Percentiles rank a stretch among this genome's conserved stretches.
phyloP scores from a whole-genome alignment of 2,888 invertebrate genomes.

The Euproctis similis region DNA sequence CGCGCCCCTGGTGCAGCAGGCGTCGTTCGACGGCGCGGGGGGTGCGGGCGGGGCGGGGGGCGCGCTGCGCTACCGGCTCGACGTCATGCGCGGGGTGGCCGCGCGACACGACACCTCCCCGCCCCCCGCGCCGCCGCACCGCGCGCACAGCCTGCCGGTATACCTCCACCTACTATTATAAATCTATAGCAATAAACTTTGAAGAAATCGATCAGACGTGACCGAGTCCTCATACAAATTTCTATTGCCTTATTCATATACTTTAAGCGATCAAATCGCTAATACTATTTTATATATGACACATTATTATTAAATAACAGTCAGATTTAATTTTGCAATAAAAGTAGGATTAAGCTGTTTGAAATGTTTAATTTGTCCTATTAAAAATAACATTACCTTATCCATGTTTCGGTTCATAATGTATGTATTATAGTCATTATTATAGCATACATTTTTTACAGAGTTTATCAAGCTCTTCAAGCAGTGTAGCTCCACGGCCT shows the following conservation, averaged over 20 bases:
- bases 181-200: too few species aligned
- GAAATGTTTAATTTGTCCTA: too few species aligned
- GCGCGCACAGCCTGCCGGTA: constrained; percentile 46
- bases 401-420: background rate
- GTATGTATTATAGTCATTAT: background rate
- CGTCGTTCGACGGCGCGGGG: constrained; percentile 86
- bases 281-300: too few species aligned
- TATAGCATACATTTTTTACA: constrained; percentile 20
- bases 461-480: constrained; percentile 73
- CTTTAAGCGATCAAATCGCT: too few species aligned
- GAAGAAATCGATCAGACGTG: too few species aligned
- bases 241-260: too few species aligned
- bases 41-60: constrained; percentile 85
- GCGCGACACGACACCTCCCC: constrained; percentile 8
- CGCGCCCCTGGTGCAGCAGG: constrained; percentile 89
- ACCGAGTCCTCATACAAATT: too few species aligned
- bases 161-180: too few species aligned
- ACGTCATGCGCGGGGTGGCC: constrained; percentile 46
- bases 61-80: constrained; percentile 81
- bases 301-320: too few species aligned
- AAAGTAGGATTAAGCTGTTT: too few species aligned
- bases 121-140: constrained; percentile 11
- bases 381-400: too few species aligned
- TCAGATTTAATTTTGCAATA: too few species aligned
- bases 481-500: constrained; percentile 10